Percentiles rank a stretch among this genome's conserved stretches.
These are phyloP conservation scores for Agrilus cyanescens DNA, from an alignment of 2,888 invertebrate species.

Conservation along the genomic window DNA sequence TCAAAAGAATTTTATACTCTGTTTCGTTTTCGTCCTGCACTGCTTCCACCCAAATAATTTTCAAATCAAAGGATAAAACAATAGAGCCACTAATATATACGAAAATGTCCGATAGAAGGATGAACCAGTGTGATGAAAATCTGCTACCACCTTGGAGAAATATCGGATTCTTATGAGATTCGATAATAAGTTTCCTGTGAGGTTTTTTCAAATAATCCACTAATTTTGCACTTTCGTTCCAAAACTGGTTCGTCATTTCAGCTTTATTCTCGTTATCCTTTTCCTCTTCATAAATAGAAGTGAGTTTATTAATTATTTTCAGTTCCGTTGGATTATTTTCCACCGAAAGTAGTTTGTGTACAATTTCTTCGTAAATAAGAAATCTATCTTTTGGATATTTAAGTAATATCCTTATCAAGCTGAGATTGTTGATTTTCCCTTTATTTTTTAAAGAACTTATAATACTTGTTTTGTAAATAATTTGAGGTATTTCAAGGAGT, in stretches of 20 bases:
- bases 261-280: slow-evolving; percentile 52
- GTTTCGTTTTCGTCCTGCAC: slow-evolving; percentile 43
- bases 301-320: too few species aligned
- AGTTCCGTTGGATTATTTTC: too few species aligned
- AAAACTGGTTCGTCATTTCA: slow-evolving; percentile 58
- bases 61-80: slow-evolving; percentile 53
- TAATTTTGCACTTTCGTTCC: slow-evolving; percentile 57
- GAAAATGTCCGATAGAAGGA: slow-evolving; percentile 71
- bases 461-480: slow-evolving; percentile 23
- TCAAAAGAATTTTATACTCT: slow-evolving; percentile 54
- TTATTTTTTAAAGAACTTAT: too few species aligned
- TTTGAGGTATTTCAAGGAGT: slow-evolving; percentile 47
- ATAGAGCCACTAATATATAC: slow-evolving; percentile 61
- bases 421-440: too few species aligned
- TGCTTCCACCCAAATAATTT: slow-evolving; percentile 70
- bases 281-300: slow-evolving; percentile 42
- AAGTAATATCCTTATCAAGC: too few species aligned
- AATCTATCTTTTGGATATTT: slow-evolving; percentile 21
- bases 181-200: slow-evolving; percentile 63
- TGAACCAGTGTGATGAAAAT: slow-evolving; percentile 68
- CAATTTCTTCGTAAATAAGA: slow-evolving; percentile 50
- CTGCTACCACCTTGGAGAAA: slow-evolving; percentile 57
- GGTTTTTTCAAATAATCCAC: slow-evolving; percentile 50
- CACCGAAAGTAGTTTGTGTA: slow-evolving; percentile 33
- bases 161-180: slow-evolving; percentile 60